These are phyloP conservation scores for Andrena trimmerana DNA, from an alignment of 2,888 invertebrate species.

Conservation along the genomic window DNA sequence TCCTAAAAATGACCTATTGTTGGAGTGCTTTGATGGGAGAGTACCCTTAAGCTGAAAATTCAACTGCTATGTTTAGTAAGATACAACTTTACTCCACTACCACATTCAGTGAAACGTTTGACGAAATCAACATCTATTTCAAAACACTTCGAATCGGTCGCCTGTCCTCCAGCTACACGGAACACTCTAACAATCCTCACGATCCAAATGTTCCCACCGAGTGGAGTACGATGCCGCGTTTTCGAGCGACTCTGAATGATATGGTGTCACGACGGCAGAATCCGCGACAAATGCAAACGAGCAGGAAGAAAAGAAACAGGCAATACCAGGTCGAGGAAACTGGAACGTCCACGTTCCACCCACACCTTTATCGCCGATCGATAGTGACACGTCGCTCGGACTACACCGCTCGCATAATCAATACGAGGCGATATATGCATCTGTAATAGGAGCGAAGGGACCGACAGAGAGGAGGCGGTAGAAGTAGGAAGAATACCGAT, in stretches of 20 bases:
- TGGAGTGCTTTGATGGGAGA: no score
- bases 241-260: neutral
- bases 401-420: constrained; percentile 69
- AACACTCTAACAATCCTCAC: no score
- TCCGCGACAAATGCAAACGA: constrained; percentile 39
- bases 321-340: constrained; percentile 67
- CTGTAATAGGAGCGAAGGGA: constrained; percentile 67
- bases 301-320: constrained; percentile 39
- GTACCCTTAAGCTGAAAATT: no score
- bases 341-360: constrained; percentile 72
- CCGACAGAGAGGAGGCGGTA: constrained; percentile 32
- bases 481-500: constrained; percentile 43
- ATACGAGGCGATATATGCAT: constrained; percentile 66
- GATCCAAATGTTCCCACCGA: neutral
- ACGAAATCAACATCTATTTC: no score
- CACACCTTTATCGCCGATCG: constrained; percentile 72
- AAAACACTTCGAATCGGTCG: no score
- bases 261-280: neutral
- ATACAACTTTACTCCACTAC: no score
- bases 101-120: no score
- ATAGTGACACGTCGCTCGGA: constrained; percentile 72
- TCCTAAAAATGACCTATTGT: no score
- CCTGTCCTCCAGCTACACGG: neutral
- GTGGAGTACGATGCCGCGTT: neutral
- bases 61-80: no score